Evolutionary conservation across 2,888 invertebrate genomes (phyloP), one percentile per base, ranked within the genome.

Genomic region (Thecocarcelia acutangulata): DNA sequence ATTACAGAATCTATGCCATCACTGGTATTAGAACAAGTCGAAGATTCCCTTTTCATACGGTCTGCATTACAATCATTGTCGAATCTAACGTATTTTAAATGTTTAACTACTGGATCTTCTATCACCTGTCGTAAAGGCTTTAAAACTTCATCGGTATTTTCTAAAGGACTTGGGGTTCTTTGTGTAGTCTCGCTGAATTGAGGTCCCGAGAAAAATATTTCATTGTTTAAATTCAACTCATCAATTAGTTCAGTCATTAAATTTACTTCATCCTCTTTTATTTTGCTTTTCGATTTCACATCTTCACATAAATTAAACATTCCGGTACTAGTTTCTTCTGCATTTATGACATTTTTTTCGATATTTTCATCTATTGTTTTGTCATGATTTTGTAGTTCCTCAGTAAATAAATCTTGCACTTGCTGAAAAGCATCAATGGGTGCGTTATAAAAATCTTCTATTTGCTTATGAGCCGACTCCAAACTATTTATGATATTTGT

Each of bases 1-100:
- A 89, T 88, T 3, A 88, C 88, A 1, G 90, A 90, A 13, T 90
- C 90, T 5, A 88, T 87, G 40, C 87, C 89, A 82, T 89, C 87
- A 70, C 89, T 90, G 0, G 87, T 90, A 63, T 90, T 89, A 5
- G 90, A 90, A 21, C 87, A 88, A 9, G 74, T 85, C 0, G 90
- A 89, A 4, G 77, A 77, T 52, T 87, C 86, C 9, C 88, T 86
- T 12, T 87, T 85, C 17, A 87, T 84, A 11, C 83, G 84, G 0
- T 84, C 80, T 1, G 85, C 33, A 64, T 85, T 85, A 40, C 87
- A 80, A 0, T 86, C 85, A 50, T 89, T 87, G 42, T 87, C 88
- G 48, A 89, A 89, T 3, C 87, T 87, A 37, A 90, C 87, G 4
- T 85, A 87, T 28, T 80, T 79, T 19, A 72, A 50, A 21, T 66